These are phyloP conservation scores for Dicerorhinus sumatrensis DNA, from an alignment of 2,113 vertebrate species.

Conservation along the genomic window DNA sequence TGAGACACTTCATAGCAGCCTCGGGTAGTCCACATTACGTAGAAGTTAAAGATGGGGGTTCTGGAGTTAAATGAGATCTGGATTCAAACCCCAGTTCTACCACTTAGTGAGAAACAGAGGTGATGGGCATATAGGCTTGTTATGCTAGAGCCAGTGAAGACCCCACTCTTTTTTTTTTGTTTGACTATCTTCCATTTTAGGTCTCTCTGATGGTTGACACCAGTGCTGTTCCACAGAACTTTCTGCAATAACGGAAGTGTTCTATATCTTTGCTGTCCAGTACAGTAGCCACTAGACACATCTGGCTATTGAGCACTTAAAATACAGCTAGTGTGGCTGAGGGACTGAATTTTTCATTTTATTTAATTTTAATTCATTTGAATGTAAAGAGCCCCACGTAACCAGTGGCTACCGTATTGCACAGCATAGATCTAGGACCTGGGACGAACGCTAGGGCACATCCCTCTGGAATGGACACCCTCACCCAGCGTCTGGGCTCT, in stretches of 20 bases:
- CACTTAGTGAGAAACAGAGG: background rate
- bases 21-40: background rate
- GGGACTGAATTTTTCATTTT: background rate
- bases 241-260: accelerated
- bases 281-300: background rate
- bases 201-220: too few species aligned
- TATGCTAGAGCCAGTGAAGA: background rate
- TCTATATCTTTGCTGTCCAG: background rate
- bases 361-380: background rate
- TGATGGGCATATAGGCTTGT: background rate
- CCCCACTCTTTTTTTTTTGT: too few species aligned
- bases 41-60: background rate
- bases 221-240: background rate
- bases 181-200: background rate
- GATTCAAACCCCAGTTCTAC: background rate
- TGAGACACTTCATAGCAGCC: accelerated
- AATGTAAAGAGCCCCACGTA: background rate
- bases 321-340: background rate
- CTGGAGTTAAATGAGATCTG: background rate
- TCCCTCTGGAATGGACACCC: too few species aligned
- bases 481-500: background rate
- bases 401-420: background rate
- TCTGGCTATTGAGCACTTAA: background rate
- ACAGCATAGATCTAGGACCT: background rate
- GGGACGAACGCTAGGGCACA: accelerated